These are phyloP conservation scores for Agrotis ipsilon DNA, from an alignment of 2,888 invertebrate species.

Conservation along the genomic window DNA sequence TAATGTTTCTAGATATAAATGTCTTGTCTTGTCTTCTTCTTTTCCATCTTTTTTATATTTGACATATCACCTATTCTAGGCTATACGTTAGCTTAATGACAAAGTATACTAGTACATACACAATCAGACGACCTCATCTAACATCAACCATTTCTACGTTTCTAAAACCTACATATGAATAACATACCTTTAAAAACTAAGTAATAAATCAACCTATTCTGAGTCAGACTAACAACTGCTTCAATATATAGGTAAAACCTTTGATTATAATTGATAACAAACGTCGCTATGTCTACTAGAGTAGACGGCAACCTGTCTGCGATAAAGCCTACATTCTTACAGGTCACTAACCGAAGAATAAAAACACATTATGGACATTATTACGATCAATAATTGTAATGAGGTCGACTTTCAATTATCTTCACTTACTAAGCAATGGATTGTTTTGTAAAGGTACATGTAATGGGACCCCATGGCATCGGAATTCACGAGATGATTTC, in stretches of 20 bases:
- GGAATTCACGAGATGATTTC: too few species aligned
- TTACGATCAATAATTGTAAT: conserved; percentile 45
- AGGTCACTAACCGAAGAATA: conserved; percentile 41
- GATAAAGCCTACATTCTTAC: neutral
- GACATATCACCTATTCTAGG: neutral
- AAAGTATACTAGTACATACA: neutral
- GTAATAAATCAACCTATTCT: conserved; percentile 3
- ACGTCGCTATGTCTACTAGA: neutral
- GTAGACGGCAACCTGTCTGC: conserved; percentile 10
- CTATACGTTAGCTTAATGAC: neutral
- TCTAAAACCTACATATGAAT: neutral
- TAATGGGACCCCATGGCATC: too few species aligned
- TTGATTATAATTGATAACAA: conserved; percentile 17
- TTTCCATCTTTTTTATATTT: too few species aligned
- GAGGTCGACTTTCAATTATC: conserved; percentile 20
- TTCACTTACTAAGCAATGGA: conserved; percentile 13
- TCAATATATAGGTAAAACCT: conserved; percentile 1
- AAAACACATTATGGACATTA: conserved; percentile 16
- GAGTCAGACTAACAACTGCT: neutral
- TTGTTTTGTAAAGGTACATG: too few species aligned
- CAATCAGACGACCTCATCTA: neutral
- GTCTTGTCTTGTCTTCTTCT: too few species aligned
- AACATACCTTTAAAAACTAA: neutral
- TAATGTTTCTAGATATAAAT: too few species aligned
- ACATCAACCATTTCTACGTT: neutral